Conservation (phyloP, 2,888 invertebrate species). For the Geophilus truncorum region DNA sequence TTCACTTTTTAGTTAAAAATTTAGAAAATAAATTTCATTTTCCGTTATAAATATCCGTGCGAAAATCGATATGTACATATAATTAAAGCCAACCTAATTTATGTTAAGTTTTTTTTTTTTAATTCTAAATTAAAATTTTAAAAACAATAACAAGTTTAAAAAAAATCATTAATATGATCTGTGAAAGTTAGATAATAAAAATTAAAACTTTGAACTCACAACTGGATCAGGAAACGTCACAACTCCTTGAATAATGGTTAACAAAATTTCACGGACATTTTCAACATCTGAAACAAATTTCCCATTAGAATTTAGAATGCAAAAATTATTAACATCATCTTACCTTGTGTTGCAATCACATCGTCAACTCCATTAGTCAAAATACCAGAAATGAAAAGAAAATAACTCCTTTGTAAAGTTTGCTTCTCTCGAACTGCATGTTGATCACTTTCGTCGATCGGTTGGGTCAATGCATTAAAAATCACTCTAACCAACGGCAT, state of each 20-base stretch:
- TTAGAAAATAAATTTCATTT: no score
- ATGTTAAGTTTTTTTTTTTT: no score
- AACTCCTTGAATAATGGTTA: constrained; percentile 53
- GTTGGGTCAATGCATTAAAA: constrained; percentile 49
- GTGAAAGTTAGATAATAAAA: background rate
- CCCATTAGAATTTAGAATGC: background rate
- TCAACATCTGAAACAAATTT: constrained; percentile 43
- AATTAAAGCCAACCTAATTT: no score
- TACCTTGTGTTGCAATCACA: constrained; percentile 47
- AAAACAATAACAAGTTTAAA: no score
- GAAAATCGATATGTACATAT: no score
- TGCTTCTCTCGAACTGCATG: constrained; percentile 51
- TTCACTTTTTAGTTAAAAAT: constrained; percentile 34
- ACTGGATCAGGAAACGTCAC: constrained; percentile 53
- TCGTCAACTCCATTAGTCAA: constrained; percentile 52
- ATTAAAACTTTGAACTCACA: constrained; percentile 42
- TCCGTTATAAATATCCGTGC: no score
- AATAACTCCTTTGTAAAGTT: constrained; percentile 52
- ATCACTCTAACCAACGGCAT: constrained; percentile 53
- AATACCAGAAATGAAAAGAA: constrained; percentile 52
- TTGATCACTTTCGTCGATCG: constrained; percentile 52
- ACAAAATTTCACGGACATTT: constrained; percentile 47
- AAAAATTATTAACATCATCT: background rate
- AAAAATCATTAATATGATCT: no score
- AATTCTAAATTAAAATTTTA: no score